These are phyloP conservation scores for Erpetoichthys calabaricus DNA, from an alignment of 2,797 vertebrate genomes.

Conservation along the genomic window DNA sequence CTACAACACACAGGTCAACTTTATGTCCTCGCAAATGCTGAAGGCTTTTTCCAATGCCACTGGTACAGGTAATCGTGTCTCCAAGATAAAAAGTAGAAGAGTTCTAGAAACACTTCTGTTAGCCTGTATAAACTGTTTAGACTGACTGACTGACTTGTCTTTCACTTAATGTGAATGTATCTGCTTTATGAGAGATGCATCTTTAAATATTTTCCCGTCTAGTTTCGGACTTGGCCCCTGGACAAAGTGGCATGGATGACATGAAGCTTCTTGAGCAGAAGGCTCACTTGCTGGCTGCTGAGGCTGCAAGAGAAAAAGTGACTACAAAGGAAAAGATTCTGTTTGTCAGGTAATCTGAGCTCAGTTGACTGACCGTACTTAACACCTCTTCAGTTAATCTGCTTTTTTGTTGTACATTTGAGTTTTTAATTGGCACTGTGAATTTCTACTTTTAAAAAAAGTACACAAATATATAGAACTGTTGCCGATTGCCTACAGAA, in stretches of 20 bases:
- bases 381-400: background rate
- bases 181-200: too few relatives aligned
- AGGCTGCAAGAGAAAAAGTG: conserved; percentile 70
- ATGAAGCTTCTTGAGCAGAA: conserved; percentile 85
- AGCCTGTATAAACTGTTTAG: too few relatives aligned
- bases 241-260: conserved; percentile 72
- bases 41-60: conserved; percentile 71
- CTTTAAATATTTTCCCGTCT: background rate
- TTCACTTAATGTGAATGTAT: too few relatives aligned
- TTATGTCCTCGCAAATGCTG: conserved; percentile 90
- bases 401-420: background rate
- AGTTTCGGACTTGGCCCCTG: conserved; percentile 79
- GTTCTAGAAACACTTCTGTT: too few relatives aligned
- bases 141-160: too few relatives aligned
- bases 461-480: too few relatives aligned
- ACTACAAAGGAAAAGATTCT: conserved; percentile 80
- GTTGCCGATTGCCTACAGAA: too few relatives aligned
- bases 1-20: conserved; percentile 93
- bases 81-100: background rate
- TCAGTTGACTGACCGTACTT: background rate
- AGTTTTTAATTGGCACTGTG: background rate
- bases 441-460: too few relatives aligned
- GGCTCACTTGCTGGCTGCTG: conserved; percentile 70
- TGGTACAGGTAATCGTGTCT: conserved; percentile 49
- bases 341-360: conserved; percentile 62